These are phyloP conservation scores for Epicampocera succincta DNA, from an alignment of 2,888 invertebrate species.

Conservation along the genomic window DNA sequence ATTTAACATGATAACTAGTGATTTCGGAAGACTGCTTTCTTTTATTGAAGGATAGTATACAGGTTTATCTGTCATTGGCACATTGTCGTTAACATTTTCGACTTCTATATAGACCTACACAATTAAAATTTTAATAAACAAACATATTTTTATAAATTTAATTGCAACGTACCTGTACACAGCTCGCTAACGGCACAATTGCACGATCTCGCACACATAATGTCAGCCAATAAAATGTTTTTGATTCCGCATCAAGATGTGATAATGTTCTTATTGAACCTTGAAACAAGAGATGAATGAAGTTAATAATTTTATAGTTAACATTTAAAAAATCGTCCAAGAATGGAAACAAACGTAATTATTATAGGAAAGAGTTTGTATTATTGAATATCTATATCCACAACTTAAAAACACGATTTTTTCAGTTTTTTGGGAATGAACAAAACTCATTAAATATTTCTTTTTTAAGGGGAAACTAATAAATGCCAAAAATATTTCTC, in stretches of 20 bases:
- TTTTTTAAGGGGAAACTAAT: no score
- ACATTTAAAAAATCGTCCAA: no score
- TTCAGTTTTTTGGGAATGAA: no score
- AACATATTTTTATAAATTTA: no score
- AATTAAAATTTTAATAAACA: not conserved
- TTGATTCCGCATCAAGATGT: conserved; percentile 93
- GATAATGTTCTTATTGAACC: conserved; percentile 92
- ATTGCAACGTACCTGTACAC: conserved; percentile 86
- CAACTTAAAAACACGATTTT: no score
- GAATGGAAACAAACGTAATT: no score
- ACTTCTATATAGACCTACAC: conserved; percentile 90
- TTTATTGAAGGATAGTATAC: conserved; percentile 91
- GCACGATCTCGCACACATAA: conserved; percentile 96
- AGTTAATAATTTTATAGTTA: no score
- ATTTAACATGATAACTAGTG: conserved; percentile 87
- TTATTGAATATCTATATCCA: no score
- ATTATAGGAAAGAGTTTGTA: no score
- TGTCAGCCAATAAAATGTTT: conserved; percentile 95
- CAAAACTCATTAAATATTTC: no score
- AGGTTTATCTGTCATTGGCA: conserved; percentile 92
- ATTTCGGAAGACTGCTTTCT: conserved; percentile 90
- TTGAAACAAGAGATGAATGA: conserved; percentile 77
- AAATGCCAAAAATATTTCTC: no score
- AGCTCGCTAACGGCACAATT: conserved; percentile 91
- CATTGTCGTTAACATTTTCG: conserved; percentile 96